Evolutionary conservation across 2,797 vertebrate species (phyloP), one percentile per base, ranked within the genome.

Genomic region (Melanotaenia nigrans): DNA sequence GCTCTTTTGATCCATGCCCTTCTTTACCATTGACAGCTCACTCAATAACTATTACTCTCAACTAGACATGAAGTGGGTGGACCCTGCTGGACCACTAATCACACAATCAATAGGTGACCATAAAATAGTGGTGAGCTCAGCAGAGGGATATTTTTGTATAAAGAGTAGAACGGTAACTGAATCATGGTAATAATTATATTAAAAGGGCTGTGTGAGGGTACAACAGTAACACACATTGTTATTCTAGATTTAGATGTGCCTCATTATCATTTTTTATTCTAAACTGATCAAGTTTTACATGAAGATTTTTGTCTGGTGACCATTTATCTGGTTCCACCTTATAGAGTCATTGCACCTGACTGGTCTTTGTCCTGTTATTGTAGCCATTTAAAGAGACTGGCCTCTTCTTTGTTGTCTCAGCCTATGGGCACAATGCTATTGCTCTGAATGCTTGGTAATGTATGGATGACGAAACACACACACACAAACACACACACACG

Each of bases 1-100:
- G 60, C 70, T 81, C 53, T 69, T 82, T 45, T 84, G 81, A 85
- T 88, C 90, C 87, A 66, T 86, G 76, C 78, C 68, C 81, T 83
- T 82, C 81, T 73, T 83, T 38, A 76, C 75, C 79, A 92, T 87
- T 85, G 87, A 89, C 88, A 90, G 76, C 61, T 82, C 82, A 88
- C 81, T 93, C 92, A 89, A 89, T 92, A 91, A 81, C 85, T 86
- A 93, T 93, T 93, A 90, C 85, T 89, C 87, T 86, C 77, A 82
- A 85, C 79, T 74, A 82, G 89, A 91, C 87, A 86, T 75, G 77
- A 78, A 81, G 86, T 87, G 85, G 88, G 79, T 71, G 84, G 84
- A 84, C 76, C 78, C 71, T 6, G 66, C 87, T 86, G 86, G 68
- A 73, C 77, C 66, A 61, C 91, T 91, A 88, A 93, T 93, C 88